These are phyloP conservation scores for Neosilurus hyrtlii DNA, from an alignment of 2,797 vertebrate species.

Conservation along the genomic window DNA sequence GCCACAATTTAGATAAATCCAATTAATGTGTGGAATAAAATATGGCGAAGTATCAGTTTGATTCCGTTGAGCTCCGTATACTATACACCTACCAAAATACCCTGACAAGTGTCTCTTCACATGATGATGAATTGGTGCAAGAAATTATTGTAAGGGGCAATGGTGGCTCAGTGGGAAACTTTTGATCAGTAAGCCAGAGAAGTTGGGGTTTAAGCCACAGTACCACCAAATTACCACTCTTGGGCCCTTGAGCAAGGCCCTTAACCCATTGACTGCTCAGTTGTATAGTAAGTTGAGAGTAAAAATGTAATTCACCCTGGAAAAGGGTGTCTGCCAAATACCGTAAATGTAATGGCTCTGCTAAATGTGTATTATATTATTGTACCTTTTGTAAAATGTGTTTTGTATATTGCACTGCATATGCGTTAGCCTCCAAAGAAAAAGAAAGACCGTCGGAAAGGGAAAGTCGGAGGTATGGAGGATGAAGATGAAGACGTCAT, in stretches of 20 bases:
- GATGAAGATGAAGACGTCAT: conserved; percentile 77
- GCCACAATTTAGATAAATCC: background rate
- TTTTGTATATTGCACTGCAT: background rate
- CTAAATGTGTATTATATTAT: background rate
- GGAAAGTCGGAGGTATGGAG: conserved; percentile 69
- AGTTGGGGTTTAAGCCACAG: too few relatives aligned
- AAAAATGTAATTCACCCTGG: too few relatives aligned
- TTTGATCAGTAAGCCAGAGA: too few relatives aligned
- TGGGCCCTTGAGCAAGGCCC: too few relatives aligned
- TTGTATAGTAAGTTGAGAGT: too few relatives aligned
- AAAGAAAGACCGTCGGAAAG: conserved; percentile 79
- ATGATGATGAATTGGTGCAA: background rate
- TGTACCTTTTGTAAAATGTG: too few relatives aligned
- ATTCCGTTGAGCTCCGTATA: background rate
- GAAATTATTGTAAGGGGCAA: too few relatives aligned
- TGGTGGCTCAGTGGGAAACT: too few relatives aligned
- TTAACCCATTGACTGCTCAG: too few relatives aligned
- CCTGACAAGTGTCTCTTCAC: background rate
- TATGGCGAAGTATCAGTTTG: background rate
- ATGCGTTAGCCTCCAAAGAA: conserved; percentile 76
- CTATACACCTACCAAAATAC: background rate
- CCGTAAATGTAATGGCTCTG: background rate
- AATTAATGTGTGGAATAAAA: background rate
- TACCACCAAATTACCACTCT: too few relatives aligned
- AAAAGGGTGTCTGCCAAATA: too few relatives aligned